Percentiles rank a stretch among this genome's conserved stretches.
phyloP scores from a whole-genome alignment of 2,888 invertebrate genomes.

The Conus canariensis region DNA sequence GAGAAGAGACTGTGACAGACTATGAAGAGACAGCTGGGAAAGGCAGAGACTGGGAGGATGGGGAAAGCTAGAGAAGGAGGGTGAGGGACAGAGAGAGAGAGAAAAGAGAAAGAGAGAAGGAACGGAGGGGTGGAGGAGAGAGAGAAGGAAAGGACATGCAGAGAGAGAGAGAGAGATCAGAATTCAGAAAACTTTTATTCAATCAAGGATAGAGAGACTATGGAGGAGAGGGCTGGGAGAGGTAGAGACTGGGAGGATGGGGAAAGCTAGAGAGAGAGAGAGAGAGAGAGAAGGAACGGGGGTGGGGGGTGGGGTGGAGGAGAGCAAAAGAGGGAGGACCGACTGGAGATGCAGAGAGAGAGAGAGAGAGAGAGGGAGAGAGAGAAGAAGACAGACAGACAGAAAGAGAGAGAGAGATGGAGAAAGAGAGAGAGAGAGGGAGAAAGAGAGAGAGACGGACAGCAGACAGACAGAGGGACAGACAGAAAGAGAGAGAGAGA shows the following conservation, averaged over 20 bases:
- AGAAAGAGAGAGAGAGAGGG: background rate
- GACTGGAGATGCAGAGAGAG: background rate
- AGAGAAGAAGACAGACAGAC: too few relatives aligned
- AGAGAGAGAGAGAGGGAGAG: background rate
- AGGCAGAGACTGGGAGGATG: background rate
- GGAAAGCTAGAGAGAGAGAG: background rate
- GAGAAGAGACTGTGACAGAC: too few relatives aligned
- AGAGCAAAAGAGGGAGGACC: background rate
- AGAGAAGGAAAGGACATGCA: background rate
- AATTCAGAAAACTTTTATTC: too few relatives aligned
- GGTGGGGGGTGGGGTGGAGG: background rate
- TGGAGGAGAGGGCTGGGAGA: too few relatives aligned
- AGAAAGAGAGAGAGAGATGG: background rate
- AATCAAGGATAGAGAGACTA: too few relatives aligned
- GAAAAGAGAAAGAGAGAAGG: background rate
- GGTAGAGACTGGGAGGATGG: background rate
- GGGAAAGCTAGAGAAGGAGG: background rate
- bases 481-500: background rate
- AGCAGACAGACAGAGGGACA: background rate
- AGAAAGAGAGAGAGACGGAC: background rate
- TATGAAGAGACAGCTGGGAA: too few relatives aligned
- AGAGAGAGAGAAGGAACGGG: background rate
- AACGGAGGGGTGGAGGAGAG: background rate
- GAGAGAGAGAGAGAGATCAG: too few relatives aligned
- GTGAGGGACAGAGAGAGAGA: background rate